Evolutionary conservation across 1,140 invertebrate genomes (phyloP), one percentile per base, ranked within the genome.

Genomic region (Trachymyrmex cornetzi): DNA sequence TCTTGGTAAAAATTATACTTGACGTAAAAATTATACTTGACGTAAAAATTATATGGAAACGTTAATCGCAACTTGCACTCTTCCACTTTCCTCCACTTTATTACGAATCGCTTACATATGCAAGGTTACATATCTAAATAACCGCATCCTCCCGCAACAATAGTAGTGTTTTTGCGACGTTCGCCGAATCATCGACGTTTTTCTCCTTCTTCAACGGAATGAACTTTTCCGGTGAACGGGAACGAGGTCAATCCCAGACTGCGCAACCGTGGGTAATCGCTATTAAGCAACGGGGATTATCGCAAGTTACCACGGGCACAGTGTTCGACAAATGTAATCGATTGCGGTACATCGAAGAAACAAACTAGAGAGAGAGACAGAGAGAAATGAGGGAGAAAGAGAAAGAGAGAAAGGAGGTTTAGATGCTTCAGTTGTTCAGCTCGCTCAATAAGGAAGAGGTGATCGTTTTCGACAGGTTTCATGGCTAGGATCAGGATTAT

Each of bases 271-370:
- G n/a, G 69, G 38, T 84, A 84, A 84, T 84, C 69, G 69, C 27
- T 82, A 48, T 84, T 74, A 66, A 66, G 86, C 80, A 85, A 72
- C 44, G 44, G 34, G 53, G 34, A 74, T 84, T 85, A 74, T 71
- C 82, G 44, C 55, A 66, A 75, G n/a, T 72, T 34, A 34, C 77
- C n/a, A 14, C 38, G 66, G 19, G 11, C 34, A 81, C n/a, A 24
- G 27, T 4, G 24, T 75, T 84, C 38, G 24, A 50, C 19, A 64
- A 61, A 50, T 61, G 69, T 38, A 74, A 61, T 72, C 48, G 27
- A 61, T 81, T 34, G 44, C 9, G 16, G 11, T 44, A 64, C 19
- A 22, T 44, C 16, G n/a, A 85, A 22, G 27, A 24, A n/a, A n/a
- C 66, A 27, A 79, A 50, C 67, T 67, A 77, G 50, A 67, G 22